Conservation (phyloP, 64 coral and sea anemone genomes). For the Cladopsammia gracilis region DNA sequence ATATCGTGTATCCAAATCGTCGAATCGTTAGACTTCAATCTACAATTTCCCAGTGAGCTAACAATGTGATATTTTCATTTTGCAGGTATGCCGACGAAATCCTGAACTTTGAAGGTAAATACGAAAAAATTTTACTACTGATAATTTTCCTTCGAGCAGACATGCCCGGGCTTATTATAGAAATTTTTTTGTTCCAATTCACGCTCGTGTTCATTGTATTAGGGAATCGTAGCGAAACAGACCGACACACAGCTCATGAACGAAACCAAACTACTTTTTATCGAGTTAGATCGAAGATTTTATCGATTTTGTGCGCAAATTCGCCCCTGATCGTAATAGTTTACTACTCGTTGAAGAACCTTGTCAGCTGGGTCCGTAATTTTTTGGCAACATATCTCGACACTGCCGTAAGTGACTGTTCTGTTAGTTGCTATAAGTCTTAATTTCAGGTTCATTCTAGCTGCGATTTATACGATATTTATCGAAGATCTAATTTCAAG, state of each 20-base stretch:
- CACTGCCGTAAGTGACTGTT: not conserved
- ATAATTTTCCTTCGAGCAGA: not conserved
- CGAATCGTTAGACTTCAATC: not conserved
- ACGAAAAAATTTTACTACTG: constrained; percentile 3
- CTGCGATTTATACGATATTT: not conserved
- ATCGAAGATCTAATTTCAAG: too few relatives aligned
- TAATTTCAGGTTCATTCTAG: not conserved
- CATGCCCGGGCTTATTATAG: constrained; percentile 25
- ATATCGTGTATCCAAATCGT: not conserved
- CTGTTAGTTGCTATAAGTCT: not conserved
- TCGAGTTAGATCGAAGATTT: not conserved
- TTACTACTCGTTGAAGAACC: not conserved
- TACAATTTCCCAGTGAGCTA: not conserved
- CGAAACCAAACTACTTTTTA: not conserved
- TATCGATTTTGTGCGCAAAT: not conserved
- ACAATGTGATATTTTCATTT: not conserved
- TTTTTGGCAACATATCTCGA: not conserved
- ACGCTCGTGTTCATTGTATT: constrained; percentile 21
- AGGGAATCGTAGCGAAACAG: not conserved
- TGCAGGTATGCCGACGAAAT: not conserved
- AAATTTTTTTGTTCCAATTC: constrained; percentile 24
- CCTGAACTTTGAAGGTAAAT: constrained; percentile 14
- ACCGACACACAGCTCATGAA: not conserved
- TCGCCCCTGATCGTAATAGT: not conserved
- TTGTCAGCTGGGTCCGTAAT: constrained; percentile 18